Conservation (phyloP, 2,797 vertebrate genomes). For the Ptychadena robeensis region DNA sequence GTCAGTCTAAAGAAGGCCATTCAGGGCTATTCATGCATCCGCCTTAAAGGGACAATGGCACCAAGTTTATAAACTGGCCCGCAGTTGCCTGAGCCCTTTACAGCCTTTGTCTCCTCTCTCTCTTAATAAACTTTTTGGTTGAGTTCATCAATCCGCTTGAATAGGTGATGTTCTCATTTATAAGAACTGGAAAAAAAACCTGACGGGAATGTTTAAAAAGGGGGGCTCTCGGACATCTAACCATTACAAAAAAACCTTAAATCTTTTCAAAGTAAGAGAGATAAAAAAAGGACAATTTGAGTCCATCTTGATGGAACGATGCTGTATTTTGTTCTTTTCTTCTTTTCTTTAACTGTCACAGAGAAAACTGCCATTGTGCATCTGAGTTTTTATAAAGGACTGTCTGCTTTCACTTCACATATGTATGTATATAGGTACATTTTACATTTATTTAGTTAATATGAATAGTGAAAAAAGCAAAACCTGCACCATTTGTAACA, state of each 20-base stretch:
- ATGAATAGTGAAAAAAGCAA: too few relatives aligned
- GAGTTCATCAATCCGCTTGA: constrained; percentile 96
- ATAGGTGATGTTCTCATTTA: constrained; percentile 89
- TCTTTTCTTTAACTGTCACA: not conserved
- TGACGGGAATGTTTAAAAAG: constrained; percentile 82
- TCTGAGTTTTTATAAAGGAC: not conserved
- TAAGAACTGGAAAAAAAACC: constrained; percentile 76
- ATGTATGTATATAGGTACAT: too few relatives aligned
- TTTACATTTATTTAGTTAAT: too few relatives aligned
- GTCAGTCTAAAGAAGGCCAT: constrained; percentile 94
- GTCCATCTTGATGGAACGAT: constrained; percentile 8
- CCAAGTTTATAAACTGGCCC: constrained; percentile 92
- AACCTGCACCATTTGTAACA: too few relatives aligned
- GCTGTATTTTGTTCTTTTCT: too few relatives aligned
- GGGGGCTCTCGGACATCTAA: constrained; percentile 63
- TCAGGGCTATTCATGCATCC: constrained; percentile 96
- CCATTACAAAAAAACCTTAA: not conserved
- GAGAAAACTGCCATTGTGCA: not conserved
- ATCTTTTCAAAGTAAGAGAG: constrained; percentile 30
- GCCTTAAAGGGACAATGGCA: constrained; percentile 87
- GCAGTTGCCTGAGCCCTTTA: constrained; percentile 83
- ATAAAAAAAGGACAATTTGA: constrained; percentile 6
- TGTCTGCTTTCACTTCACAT: not conserved
- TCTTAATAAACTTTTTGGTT: constrained; percentile 98
- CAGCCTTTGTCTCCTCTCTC: constrained; percentile 86